These are phyloP conservation scores for Procapra przewalskii DNA, from an alignment of 2,113 vertebrate genomes.

Conservation along the genomic window DNA sequence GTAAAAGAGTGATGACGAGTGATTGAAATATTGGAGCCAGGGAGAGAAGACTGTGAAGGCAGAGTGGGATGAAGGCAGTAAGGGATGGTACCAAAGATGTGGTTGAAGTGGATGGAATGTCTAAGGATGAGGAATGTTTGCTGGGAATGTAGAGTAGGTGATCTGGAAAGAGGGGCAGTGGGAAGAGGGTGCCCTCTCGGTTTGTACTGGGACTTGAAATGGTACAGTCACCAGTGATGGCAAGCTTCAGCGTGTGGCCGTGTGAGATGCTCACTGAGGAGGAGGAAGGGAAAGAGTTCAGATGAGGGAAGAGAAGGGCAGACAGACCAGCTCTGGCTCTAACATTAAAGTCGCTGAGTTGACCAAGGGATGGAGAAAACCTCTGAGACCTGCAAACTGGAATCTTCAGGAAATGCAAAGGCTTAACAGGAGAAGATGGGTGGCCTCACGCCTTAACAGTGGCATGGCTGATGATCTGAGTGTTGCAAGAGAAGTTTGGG, in stretches of 20 bases:
- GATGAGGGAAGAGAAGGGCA: not conserved
- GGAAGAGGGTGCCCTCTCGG: not conserved
- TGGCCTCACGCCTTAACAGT: not conserved
- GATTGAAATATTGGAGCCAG: not conserved
- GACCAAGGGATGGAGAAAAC: not conserved
- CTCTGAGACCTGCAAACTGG: not conserved
- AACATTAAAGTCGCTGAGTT: not conserved
- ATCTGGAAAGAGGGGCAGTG: not conserved
- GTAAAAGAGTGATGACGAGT: not conserved
- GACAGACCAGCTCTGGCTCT: not conserved
- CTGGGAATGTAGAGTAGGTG: not conserved
- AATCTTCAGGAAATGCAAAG: not conserved
- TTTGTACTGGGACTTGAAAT: not conserved
- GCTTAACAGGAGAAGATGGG: not conserved
- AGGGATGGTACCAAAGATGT: not conserved
- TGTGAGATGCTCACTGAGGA: not conserved
- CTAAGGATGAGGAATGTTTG: not conserved
- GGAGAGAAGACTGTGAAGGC: not conserved
- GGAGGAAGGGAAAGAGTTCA: not conserved
- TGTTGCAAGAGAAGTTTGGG: not conserved
- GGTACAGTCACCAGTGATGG: not conserved
- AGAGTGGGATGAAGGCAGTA: not conserved
- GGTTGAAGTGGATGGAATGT: not conserved
- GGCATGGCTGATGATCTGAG: not conserved
- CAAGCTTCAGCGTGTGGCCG: not conserved